Percentiles rank a stretch among this genome's conserved stretches.
These are phyloP conservation scores for Drosophila melanica DNA, from an alignment of 1,140 invertebrate genomes.

Conservation along the genomic window DNA sequence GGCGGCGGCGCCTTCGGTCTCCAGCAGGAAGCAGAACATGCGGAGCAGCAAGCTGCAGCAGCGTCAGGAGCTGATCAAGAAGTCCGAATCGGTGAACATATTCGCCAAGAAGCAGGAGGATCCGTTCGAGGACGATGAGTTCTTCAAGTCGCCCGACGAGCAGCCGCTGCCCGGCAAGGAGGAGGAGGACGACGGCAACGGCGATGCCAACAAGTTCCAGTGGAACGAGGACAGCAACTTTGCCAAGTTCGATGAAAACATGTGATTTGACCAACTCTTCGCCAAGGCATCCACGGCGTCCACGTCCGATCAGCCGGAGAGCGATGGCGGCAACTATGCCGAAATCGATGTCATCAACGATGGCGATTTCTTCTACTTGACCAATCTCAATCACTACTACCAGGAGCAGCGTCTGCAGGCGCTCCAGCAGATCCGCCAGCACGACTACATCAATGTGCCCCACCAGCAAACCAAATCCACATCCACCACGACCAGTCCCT, in stretches of 20 bases:
- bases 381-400: constrained; percentile 79
- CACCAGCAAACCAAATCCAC: constrained; percentile 50
- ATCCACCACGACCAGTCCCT: constrained; percentile 57
- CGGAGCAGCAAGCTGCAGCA: constrained; percentile 72
- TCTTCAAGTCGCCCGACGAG: constrained; percentile 87
- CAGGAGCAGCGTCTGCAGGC: constrained; percentile 63
- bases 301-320: constrained; percentile 38
- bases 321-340: constrained; percentile 65
- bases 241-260: constrained; percentile 84
- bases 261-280: constrained; percentile 83
- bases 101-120: constrained; percentile 91
- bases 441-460: constrained; percentile 55
- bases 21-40: constrained; percentile 72
- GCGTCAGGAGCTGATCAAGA: constrained; percentile 87
- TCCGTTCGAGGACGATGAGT: constrained; percentile 94
- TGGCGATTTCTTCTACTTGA: constrained; percentile 69
- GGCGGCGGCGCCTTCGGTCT: constrained; percentile 32
- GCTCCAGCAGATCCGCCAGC: constrained; percentile 37
- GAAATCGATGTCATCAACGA: constrained; percentile 80
- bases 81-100: constrained; percentile 94
- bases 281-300: constrained; percentile 53
- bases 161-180: constrained; percentile 25
- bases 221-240: constrained; percentile 82
- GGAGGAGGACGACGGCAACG: constrained; percentile 20
- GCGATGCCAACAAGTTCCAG: constrained; percentile 59